A percentile compares a stretch with the other conserved stretches of the same genome.
phyloP scores from a whole-genome alignment of 1,140 invertebrate genomes.

The Cotesia vestalis region DNA sequence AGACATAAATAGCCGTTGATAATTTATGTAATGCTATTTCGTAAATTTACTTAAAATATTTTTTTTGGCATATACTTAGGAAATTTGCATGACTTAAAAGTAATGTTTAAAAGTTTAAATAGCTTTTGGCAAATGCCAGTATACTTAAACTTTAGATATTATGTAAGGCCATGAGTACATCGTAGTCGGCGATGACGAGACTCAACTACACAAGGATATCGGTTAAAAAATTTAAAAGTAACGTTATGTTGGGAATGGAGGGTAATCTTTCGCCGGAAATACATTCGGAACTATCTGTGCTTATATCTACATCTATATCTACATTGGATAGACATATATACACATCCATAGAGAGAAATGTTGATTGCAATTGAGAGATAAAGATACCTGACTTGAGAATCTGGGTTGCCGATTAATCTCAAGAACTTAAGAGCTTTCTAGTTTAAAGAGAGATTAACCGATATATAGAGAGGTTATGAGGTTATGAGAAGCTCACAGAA shows the following conservation, averaged over 20 bases:
- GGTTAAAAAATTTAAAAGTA: neutral
- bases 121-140: slow-evolving; percentile 10
- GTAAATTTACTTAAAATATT: neutral
- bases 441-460: slow-evolving; percentile 14
- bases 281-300: neutral
- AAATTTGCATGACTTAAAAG: neutral
- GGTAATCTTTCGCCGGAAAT: slow-evolving; percentile 1
- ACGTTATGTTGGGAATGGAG: neutral
- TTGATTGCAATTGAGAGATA: slow-evolving; percentile 1
- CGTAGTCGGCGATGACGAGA: neutral
- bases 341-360: neutral
- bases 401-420: slow-evolving; percentile 25
- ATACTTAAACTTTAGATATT: slow-evolving; percentile 11
- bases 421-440: slow-evolving; percentile 15
- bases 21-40: no score
- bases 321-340: neutral
- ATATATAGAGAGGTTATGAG: neutral
- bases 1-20: no score
- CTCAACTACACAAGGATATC: no score
- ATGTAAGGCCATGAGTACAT: neutral
- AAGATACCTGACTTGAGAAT: slow-evolving; percentile 3
- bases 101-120: slow-evolving; percentile 7
- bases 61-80: neutral
- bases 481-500: neutral
- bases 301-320: slow-evolving; percentile 8